Percentiles rank a stretch among this genome's conserved stretches.
Evolutionary conservation across 2,797 vertebrate genomes (phyloP).

Genomic region (Pristis pectinata): DNA sequence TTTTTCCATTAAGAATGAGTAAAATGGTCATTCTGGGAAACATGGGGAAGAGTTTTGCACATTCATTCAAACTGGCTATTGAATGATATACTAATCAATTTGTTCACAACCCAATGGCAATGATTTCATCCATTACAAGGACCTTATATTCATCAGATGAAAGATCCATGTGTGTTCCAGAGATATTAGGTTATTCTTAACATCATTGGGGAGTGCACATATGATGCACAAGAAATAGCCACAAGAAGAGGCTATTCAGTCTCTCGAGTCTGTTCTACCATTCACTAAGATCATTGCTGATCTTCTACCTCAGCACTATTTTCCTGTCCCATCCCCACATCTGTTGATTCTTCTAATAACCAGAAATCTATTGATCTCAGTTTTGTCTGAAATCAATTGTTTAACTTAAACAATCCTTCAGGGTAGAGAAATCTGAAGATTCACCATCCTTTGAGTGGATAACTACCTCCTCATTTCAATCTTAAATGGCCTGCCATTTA

Average conservation of each 20-base stretch:
- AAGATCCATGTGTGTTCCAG: background rate
- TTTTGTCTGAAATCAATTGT: background rate
- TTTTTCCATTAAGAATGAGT: background rate
- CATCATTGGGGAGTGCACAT: background rate
- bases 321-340: background rate
- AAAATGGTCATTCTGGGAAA: background rate
- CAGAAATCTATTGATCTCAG: background rate
- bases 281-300: background rate
- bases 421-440: background rate
- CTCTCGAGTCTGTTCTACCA: background rate
- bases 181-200: background rate
- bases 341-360: background rate
- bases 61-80: background rate
- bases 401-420: background rate
- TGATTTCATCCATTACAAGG: too few species aligned
- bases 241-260: background rate
- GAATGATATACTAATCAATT: background rate
- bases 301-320: background rate
- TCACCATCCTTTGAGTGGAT: background rate
- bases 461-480: too few species aligned
- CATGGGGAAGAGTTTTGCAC: background rate
- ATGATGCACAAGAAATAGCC: background rate
- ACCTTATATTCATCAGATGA: background rate
- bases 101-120: background rate
- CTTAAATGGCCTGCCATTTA: too few species aligned